Evolutionary conservation across 2,113 vertebrate species (phyloP).

Genomic region (Chascanopsetta lugubris): DNA sequence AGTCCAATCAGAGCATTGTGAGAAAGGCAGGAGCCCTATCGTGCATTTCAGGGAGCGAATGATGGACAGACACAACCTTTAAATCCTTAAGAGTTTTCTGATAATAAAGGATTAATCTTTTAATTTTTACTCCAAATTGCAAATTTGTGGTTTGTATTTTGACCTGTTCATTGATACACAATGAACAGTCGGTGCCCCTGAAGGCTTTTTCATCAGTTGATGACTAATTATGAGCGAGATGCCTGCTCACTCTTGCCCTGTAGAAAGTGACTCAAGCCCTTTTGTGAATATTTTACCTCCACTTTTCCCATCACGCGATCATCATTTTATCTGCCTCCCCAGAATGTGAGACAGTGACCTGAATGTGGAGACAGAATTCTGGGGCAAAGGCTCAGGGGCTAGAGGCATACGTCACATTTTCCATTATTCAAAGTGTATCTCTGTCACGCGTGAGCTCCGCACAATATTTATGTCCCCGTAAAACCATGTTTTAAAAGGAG

Average conservation of each 20-base stretch:
- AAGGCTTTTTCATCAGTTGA: background rate
- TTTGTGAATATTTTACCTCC: background rate
- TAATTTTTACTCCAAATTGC: background rate
- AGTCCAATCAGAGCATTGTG: no score
- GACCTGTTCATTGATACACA: no score
- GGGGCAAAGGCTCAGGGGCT: conserved; percentile 46
- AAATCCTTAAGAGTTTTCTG: no score
- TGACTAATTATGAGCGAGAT: background rate
- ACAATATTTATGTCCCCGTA: conserved; percentile 48
- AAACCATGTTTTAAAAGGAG: conserved; percentile 10
- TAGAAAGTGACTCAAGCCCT: background rate
- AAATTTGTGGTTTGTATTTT: background rate
- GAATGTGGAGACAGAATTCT: conserved; percentile 46
- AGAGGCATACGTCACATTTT: conserved; percentile 61
- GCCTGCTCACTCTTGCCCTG: background rate
- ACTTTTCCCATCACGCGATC: background rate
- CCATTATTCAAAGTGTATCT: conserved; percentile 61
- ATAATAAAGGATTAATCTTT: no score
- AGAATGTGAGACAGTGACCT: conserved; percentile 52
- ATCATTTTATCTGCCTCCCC: conserved; percentile 18
- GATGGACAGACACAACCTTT: no score
- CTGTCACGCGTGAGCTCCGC: conserved; percentile 36
- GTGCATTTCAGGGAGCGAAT: no score
- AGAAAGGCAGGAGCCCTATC: no score
- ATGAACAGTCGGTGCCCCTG: background rate